These are phyloP conservation scores for Neolamprologus longior DNA, from an alignment of 2,113 vertebrate genomes.

Conservation along the genomic window DNA sequence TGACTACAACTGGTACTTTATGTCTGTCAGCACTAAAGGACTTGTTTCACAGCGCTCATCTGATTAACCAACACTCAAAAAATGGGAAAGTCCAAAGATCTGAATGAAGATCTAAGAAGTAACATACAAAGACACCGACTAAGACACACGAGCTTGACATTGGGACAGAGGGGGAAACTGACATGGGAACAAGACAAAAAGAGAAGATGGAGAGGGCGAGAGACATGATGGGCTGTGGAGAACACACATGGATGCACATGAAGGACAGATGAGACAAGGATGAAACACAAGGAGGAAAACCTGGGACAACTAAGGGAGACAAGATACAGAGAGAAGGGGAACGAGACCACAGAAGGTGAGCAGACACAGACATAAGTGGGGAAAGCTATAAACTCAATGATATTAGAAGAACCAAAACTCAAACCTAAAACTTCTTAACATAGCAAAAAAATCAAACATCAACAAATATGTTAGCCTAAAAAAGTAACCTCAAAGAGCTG, in stretches of 20 bases:
- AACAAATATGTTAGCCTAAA: accelerated
- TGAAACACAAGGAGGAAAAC: background rate
- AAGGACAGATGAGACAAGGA: background rate
- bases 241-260: background rate
- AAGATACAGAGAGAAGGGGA: accelerated
- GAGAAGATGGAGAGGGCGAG: accelerated
- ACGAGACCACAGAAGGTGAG: accelerated
- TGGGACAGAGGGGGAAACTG: background rate
- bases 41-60: background rate
- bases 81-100: background rate
- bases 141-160: accelerated
- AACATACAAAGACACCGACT: accelerated
- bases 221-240: background rate
- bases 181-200: background rate
- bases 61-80: accelerated
- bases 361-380: background rate
- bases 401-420: accelerated
- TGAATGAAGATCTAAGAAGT: background rate
- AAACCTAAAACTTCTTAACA: background rate
- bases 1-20: background rate
- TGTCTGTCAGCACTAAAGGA: background rate
- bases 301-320: background rate
- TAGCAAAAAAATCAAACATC: background rate
- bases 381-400: background rate
- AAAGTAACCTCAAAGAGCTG: accelerated